Conservation (phyloP, 2,113 vertebrate genomes). For the Silurus glanis region DNA sequence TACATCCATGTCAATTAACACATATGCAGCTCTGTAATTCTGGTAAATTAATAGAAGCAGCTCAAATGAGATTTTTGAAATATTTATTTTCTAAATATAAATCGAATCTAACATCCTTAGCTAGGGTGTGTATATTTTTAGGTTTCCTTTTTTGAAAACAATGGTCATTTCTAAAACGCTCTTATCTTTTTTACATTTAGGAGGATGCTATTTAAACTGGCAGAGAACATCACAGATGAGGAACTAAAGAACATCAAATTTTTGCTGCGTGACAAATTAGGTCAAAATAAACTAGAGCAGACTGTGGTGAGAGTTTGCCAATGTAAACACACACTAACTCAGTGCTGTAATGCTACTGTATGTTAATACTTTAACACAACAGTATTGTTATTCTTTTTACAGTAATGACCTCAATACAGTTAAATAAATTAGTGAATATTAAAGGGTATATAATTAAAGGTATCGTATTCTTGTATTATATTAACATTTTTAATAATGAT, state of each 20-base stretch:
- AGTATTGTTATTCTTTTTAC: background rate
- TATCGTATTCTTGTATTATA: background rate
- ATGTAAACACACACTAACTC: background rate
- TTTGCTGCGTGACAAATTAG: constrained; percentile 45
- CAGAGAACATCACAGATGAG: constrained; percentile 54
- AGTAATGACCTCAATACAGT: background rate
- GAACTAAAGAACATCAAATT: constrained; percentile 66
- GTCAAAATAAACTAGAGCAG: constrained; percentile 55
- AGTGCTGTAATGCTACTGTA: background rate
- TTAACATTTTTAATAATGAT: background rate
- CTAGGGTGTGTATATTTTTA: background rate
- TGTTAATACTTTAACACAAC: background rate
- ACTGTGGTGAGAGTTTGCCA: constrained; percentile 55
- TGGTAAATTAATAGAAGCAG: background rate
- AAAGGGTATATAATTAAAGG: background rate
- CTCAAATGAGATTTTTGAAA: background rate
- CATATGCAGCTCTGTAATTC: background rate
- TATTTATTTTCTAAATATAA: background rate
- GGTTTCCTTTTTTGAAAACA: background rate
- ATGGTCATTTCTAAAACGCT: background rate
- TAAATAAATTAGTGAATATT: background rate
- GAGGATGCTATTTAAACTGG: constrained; percentile 66
- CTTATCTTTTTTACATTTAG: constrained; percentile 51
- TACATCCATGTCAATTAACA: background rate
- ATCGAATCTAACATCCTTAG: background rate